Percentiles rank a stretch among this genome's conserved stretches.
Evolutionary conservation across 2,113 vertebrate species (phyloP).

Genomic region (Protobothrops mucrosquamatus): DNA sequence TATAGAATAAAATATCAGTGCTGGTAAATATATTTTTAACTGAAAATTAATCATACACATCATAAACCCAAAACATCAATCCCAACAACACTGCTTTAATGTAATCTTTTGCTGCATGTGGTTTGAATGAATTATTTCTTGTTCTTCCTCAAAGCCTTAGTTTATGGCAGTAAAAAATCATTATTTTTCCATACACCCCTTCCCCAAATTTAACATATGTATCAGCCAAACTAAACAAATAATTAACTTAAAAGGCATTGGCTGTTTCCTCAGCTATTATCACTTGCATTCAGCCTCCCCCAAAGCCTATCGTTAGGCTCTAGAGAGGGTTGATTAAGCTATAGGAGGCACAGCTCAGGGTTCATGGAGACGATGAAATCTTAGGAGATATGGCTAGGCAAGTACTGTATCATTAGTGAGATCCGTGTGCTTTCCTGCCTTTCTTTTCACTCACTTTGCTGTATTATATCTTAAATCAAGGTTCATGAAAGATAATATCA

Average conservation of each 20-base stretch:
- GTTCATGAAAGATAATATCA: not conserved
- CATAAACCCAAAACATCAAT: not conserved
- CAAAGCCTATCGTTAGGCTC: slow-evolving; percentile 20
- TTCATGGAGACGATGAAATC: not conserved
- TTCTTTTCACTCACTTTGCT: not conserved
- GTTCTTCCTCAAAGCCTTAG: slow-evolving; percentile 1
- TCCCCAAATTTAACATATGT: slow-evolving; percentile 20
- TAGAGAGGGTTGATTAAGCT: slow-evolving; percentile 14
- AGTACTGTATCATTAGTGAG: not conserved
- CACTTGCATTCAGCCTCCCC: slow-evolving; percentile 23
- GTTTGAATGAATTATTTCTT: slow-evolving; percentile 8
- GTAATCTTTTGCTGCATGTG: slow-evolving; percentile 3
- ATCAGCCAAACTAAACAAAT: slow-evolving; percentile 29
- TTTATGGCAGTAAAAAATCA: slow-evolving; percentile 16
- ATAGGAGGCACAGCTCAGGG: slow-evolving; percentile 3
- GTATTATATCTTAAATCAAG: slow-evolving; percentile 15
- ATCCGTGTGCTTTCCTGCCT: not conserved
- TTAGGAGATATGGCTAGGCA: slow-evolving; percentile 9
- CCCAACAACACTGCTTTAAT: not conserved
- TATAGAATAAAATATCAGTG: not conserved
- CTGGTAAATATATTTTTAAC: not conserved
- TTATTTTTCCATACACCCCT: not conserved
- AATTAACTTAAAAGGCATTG: slow-evolving; percentile 31
- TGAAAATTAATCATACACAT: not conserved
- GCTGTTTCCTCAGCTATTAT: slow-evolving; percentile 20